phyloP scores from a whole-genome alignment of 1,140 invertebrate species.

The Meloidogyne exigua region DNA sequence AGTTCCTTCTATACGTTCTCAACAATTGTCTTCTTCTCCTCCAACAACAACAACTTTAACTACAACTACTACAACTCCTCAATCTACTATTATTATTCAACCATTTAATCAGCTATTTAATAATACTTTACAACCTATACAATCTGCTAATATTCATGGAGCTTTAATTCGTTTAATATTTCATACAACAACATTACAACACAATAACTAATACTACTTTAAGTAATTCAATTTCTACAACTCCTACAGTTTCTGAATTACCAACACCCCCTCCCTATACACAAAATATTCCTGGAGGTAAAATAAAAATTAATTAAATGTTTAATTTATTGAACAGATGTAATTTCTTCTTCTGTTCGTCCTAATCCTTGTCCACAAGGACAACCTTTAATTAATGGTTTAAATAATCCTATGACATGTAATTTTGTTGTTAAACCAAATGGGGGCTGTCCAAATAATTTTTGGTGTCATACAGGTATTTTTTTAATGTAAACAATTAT shows the following conservation, averaged over 20 bases:
- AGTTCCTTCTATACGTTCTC: not conserved
- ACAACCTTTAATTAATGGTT: conserved; percentile 55
- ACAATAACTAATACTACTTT: not conserved
- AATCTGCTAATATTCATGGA: not conserved
- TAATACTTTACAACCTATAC: not conserved
- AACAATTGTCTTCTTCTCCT: not conserved
- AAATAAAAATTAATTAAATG: not conserved
- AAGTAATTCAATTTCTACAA: conserved; percentile 14
- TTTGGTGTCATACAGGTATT: conserved; percentile 42
- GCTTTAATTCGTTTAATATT: conserved; percentile 12
- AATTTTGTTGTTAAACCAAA: conserved; percentile 61
- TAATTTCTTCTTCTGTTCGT: not conserved
- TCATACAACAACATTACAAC: conserved; percentile 9
- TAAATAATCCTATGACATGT: conserved; percentile 57
- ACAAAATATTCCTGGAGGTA: conserved; percentile 1
- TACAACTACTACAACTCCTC: not conserved
- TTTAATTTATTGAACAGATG: not conserved
- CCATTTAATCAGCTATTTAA: not conserved
- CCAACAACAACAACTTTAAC: not conserved
- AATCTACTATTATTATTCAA: not conserved
- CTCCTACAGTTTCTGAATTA: not conserved
- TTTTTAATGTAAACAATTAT: not conserved
- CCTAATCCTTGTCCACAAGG: conserved; percentile 58
- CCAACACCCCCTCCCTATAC: not conserved
- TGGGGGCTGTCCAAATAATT: conserved; percentile 59